A percentile compares a stretch with the other conserved stretches of the same genome.
phyloP scores from a whole-genome alignment of 2,888 invertebrate genomes.

The Platycheirus rosarum region DNA sequence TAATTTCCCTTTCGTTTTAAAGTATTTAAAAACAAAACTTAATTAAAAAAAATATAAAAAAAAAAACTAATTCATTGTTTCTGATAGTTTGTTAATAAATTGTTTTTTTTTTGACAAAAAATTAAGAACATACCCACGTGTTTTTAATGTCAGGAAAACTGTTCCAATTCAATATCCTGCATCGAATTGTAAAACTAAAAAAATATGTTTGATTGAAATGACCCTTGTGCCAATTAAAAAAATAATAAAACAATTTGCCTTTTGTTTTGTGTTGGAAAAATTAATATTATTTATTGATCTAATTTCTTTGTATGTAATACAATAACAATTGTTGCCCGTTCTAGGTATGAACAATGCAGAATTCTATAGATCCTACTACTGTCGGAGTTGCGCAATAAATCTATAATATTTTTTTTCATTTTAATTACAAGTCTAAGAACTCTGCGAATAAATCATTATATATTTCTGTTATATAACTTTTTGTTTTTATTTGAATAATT shows the following conservation, averaged over 20 bases:
- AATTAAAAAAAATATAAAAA: slow-evolving; percentile 10
- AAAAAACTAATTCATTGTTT: no score
- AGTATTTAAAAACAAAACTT: slow-evolving; percentile 50
- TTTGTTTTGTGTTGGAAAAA: slow-evolving; percentile 63
- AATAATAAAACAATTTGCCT: slow-evolving; percentile 65
- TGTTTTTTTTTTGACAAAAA: no score
- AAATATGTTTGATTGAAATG: neutral
- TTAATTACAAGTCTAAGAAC: slow-evolving; percentile 44
- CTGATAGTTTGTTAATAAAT: no score
- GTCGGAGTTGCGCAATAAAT: slow-evolving; percentile 53
- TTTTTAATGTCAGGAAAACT: slow-evolving; percentile 24
- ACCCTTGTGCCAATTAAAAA: slow-evolving; percentile 53
- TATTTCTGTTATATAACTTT: slow-evolving; percentile 56
- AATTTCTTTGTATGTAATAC: slow-evolving; percentile 51
- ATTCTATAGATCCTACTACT: slow-evolving; percentile 38
- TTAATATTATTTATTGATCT: slow-evolving; percentile 64
- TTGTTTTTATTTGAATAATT: slow-evolving; percentile 45
- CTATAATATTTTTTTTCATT: slow-evolving; percentile 24
- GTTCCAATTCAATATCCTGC: slow-evolving; percentile 53
- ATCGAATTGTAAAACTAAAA: slow-evolving; percentile 32
- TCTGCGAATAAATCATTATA: slow-evolving; percentile 59
- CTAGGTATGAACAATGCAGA: slow-evolving; percentile 44
- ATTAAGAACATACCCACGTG: slow-evolving; percentile 32
- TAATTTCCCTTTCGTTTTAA: slow-evolving; percentile 26
- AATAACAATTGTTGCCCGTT: slow-evolving; percentile 62